These are phyloP conservation scores for Tetrao urogallus DNA, from an alignment of 2,113 vertebrate species.

Conservation along the genomic window DNA sequence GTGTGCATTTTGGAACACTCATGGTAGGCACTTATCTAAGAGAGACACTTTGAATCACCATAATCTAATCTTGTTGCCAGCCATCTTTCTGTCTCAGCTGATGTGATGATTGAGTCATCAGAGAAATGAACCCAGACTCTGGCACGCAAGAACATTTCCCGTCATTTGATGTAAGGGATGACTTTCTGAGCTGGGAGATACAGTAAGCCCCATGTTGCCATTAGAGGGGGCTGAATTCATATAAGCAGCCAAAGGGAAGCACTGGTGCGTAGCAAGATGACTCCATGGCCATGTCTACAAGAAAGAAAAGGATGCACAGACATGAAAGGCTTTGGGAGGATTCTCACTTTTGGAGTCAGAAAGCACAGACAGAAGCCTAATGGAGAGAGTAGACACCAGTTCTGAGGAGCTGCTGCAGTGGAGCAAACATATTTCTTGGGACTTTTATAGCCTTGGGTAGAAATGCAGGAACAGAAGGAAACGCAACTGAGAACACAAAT, in stretches of 20 bases:
- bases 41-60: background rate
- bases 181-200: background rate
- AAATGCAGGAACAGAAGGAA: background rate
- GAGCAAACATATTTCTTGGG: background rate
- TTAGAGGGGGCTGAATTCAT: background rate
- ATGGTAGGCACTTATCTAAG: background rate
- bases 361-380: background rate
- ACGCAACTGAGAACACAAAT: background rate
- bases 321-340: background rate
- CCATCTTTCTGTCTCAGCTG: conserved; percentile 10
- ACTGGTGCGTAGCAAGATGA: background rate
- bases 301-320: background rate
- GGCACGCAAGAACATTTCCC: conserved; percentile 2
- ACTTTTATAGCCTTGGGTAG: background rate
- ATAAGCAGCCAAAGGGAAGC: background rate
- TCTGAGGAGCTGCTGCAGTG: background rate
- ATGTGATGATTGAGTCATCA: conserved; percentile 19
- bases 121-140: background rate
- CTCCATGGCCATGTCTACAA: fast-evolving
- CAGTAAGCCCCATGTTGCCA: background rate
- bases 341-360: background rate
- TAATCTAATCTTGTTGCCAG: conserved; percentile 47
- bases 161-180: background rate
- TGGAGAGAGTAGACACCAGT: background rate
- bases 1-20: conserved; percentile 28